Evolutionary conservation across 2,113 vertebrate genomes (phyloP).

Genomic region (Mola mola): DNA sequence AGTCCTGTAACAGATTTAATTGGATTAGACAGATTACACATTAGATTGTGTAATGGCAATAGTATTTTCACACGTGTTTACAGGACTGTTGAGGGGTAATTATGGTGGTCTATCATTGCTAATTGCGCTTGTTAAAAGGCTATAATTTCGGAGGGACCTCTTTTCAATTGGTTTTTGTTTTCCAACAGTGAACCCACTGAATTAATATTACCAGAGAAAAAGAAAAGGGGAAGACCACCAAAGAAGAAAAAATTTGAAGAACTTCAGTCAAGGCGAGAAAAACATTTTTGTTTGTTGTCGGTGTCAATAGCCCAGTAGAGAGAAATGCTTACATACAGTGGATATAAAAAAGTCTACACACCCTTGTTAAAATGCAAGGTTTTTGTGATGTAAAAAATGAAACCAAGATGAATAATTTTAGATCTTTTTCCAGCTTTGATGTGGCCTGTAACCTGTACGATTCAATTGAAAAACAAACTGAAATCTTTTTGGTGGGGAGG

Average conservation of each 20-base stretch:
- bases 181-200: slow-evolving; percentile 68
- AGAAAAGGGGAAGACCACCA: slow-evolving; percentile 91
- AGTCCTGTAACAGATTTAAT: no score
- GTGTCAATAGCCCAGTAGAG: neutral
- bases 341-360: no score
- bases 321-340: neutral
- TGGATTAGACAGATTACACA: no score
- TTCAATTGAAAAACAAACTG: no score
- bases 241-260: slow-evolving; percentile 91
- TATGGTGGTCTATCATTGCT: slow-evolving; percentile 2
- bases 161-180: neutral
- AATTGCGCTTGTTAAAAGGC: slow-evolving; percentile 18
- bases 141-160: slow-evolving; percentile 15
- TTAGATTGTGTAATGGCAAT: no score
- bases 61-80: slow-evolving; percentile 19
- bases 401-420: no score
- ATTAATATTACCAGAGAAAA: slow-evolving; percentile 80
- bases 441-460: no score
- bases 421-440: no score
- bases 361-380: no score
- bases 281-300: neutral
- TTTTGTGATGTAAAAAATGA: no score
- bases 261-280: slow-evolving; percentile 78
- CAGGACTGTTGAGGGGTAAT: slow-evolving; percentile 27
- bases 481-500: no score